Percentiles rank a stretch among this genome's conserved stretches.
These are phyloP conservation scores for Graphium colonna DNA, from an alignment of 2,888 invertebrate species.

Conservation along the genomic window DNA sequence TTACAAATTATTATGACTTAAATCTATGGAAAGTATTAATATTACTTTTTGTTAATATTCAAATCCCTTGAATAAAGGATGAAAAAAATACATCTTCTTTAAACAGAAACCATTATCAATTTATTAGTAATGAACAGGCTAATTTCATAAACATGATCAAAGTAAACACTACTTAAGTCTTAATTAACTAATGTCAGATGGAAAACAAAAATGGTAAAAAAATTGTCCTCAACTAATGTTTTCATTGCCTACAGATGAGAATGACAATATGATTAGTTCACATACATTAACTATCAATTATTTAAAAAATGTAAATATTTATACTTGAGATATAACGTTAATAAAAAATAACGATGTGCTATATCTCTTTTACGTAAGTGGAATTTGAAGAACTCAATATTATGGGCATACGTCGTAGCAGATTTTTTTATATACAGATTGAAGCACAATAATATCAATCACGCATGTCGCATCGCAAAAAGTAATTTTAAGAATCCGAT, in stretches of 20 bases:
- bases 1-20: too few relatives aligned
- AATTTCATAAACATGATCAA: constrained; percentile 12
- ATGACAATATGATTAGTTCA: too few relatives aligned
- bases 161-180: constrained; percentile 5
- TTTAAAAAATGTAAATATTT: too few relatives aligned
- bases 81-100: too few relatives aligned
- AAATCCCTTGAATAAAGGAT: too few relatives aligned
- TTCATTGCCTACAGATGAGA: background rate
- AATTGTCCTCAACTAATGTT: background rate
- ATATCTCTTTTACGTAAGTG: background rate
- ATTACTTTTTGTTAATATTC: too few relatives aligned
- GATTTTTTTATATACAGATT: constrained; percentile 49
- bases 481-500: constrained; percentile 34
- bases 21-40: too few relatives aligned
- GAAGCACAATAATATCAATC: constrained; percentile 41
- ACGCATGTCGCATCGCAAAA: constrained; percentile 54
- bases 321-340: background rate
- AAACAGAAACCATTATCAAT: background rate
- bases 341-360: background rate
- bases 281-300: background rate
- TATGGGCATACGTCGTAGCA: background rate
- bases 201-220: constrained; percentile 1
- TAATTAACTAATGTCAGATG: background rate
- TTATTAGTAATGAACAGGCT: background rate
- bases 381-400: constrained; percentile 1